Conservation (phyloP, 1,140 invertebrate genomes). For the Drosophila bifasciata region DNA sequence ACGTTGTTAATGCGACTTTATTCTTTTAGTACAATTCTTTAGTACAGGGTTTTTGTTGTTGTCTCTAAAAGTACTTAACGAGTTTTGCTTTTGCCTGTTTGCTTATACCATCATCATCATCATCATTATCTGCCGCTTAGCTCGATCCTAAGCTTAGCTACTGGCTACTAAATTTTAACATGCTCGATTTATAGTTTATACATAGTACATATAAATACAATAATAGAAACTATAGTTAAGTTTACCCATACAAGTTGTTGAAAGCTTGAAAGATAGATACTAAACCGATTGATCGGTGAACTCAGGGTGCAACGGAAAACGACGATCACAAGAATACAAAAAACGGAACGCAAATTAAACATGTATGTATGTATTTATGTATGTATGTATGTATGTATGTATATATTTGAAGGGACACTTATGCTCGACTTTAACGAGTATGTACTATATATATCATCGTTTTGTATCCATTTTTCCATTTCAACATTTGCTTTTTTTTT, state of each 20-base stretch:
- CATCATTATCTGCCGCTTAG: slow-evolving; percentile 42
- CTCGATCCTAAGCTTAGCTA: slow-evolving; percentile 59
- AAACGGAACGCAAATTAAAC: slow-evolving; percentile 36
- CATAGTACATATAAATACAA: slow-evolving; percentile 82
- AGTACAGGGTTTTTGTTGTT: slow-evolving; percentile 61
- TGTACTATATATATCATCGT: slow-evolving; percentile 27
- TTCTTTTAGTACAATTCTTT: slow-evolving; percentile 58
- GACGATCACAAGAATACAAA: slow-evolving; percentile 44
- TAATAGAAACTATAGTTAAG: slow-evolving; percentile 72
- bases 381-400: slow-evolving; percentile 26
- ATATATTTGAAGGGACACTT: slow-evolving; percentile 36
- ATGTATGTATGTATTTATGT: slow-evolving; percentile 31
- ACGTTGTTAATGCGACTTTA: slow-evolving; percentile 67
- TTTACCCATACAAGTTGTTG: slow-evolving; percentile 51
- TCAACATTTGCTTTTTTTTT: slow-evolving; percentile 45
- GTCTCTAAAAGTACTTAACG: slow-evolving; percentile 81
- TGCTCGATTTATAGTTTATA: slow-evolving; percentile 68
- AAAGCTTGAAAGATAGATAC: slow-evolving; percentile 54
- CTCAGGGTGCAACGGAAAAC: slow-evolving; percentile 66
- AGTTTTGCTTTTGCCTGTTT: slow-evolving; percentile 66
- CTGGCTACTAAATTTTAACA: slow-evolving; percentile 62
- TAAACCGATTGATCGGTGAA: slow-evolving; percentile 58
- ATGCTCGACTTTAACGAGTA: slow-evolving; percentile 23
- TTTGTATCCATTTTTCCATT: slow-evolving; percentile 60
- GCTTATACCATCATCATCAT: slow-evolving; percentile 38